Percentiles rank a stretch among this genome's conserved stretches.
These are phyloP conservation scores for Diachasmimorpha longicaudata DNA, from an alignment of 1,140 invertebrate species.

Conservation along the genomic window DNA sequence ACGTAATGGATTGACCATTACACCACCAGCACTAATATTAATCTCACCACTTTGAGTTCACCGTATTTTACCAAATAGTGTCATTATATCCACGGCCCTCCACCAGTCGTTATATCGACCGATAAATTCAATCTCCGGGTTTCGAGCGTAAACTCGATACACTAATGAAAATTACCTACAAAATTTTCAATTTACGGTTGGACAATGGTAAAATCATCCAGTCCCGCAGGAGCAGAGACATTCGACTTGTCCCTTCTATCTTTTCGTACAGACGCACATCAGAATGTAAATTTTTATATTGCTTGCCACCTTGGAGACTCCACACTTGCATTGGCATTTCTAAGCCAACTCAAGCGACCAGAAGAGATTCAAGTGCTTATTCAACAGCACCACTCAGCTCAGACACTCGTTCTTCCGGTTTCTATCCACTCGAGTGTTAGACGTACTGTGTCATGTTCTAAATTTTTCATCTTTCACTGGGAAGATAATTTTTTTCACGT, in stretches of 20 bases:
- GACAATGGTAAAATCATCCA: background rate
- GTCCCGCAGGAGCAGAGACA: too few species aligned
- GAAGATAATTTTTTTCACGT: too few species aligned
- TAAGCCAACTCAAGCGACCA: background rate
- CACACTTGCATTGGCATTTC: background rate
- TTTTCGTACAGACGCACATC: background rate
- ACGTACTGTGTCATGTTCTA: too few species aligned
- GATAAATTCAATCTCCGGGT: background rate
- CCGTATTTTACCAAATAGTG: conserved; percentile 26
- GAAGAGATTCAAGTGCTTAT: background rate
- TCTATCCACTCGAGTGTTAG: background rate
- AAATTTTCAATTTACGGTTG: background rate
- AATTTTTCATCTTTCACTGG: too few species aligned
- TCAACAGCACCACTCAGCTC: background rate
- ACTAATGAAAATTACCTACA: background rate
- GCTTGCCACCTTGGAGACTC: background rate
- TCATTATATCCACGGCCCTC: background rate
- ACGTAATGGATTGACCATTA: conserved; percentile 33
- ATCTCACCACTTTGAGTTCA: conserved; percentile 16
- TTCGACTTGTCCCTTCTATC: background rate
- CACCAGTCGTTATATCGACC: background rate
- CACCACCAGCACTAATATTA: background rate
- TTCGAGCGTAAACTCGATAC: background rate
- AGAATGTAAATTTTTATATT: background rate
- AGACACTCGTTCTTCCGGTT: background rate